These are phyloP conservation scores for Aulostomus chinensis DNA, from an alignment of 2,797 vertebrate species.

Conservation along the genomic window DNA sequence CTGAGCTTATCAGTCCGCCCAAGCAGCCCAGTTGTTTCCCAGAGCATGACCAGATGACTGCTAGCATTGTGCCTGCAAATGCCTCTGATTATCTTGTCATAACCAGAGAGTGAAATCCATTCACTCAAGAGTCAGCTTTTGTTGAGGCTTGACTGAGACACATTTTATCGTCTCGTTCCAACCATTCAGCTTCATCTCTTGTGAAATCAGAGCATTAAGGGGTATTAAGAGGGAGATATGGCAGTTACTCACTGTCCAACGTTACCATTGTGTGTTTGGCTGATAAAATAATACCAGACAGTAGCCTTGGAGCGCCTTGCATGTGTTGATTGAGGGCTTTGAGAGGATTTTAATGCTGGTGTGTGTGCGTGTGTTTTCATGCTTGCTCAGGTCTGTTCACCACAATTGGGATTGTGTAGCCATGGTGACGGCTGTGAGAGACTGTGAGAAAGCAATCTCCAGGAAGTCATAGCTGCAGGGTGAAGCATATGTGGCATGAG, in stretches of 20 bases:
- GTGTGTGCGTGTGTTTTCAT: conserved; percentile 9
- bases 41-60: conserved; percentile 43
- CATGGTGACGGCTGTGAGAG: conserved; percentile 69
- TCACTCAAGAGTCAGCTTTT: conserved; percentile 38
- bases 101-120: conserved; percentile 42
- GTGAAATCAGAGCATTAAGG: conserved; percentile 37
- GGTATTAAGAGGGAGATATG: conserved; percentile 11
- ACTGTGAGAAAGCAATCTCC: conserved; percentile 72
- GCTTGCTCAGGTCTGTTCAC: conserved; percentile 23
- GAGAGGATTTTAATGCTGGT: conserved; percentile 18
- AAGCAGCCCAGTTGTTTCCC: conserved; percentile 16
- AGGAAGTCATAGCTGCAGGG: conserved; percentile 77
- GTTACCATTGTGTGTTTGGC: conserved; percentile 21
- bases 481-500: conserved; percentile 81
- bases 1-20: conserved; percentile 29
- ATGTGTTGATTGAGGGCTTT: conserved; percentile 29
- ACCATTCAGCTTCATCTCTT: conserved; percentile 23
- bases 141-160: conserved; percentile 31
- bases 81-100: conserved; percentile 51
- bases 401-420: conserved; percentile 53
- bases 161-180: conserved; percentile 34
- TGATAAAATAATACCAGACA: conserved; percentile 41
- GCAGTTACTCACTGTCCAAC: conserved; percentile 3
- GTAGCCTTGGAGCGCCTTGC: conserved; percentile 21
- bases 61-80: conserved; percentile 29